Conservation (phyloP, 2,113 vertebrate species). For the Tachuris rubrigastra region DNA sequence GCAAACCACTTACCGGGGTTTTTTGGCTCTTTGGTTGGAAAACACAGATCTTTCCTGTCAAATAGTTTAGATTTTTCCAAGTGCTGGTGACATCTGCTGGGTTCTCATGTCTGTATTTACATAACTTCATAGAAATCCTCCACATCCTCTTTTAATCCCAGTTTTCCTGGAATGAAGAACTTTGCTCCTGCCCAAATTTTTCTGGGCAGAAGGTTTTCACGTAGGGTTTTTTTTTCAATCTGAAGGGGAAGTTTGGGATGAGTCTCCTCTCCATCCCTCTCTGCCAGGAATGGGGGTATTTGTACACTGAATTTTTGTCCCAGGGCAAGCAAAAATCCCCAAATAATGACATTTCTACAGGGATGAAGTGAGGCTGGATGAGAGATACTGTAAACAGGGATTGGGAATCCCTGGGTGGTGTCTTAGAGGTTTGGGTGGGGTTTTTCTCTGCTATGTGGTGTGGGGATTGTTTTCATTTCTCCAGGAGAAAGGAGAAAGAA, state of each 20-base stretch:
- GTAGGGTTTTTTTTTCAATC: neutral
- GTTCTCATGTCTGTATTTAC: neutral
- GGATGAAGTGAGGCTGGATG: neutral
- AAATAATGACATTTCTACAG: neutral
- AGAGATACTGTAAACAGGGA: neutral
- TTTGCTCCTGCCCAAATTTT: neutral
- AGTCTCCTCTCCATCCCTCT: neutral
- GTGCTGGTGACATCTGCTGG: fast-evolving
- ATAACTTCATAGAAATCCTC: neutral
- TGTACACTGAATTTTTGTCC: neutral
- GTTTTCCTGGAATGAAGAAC: neutral
- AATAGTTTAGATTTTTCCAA: neutral
- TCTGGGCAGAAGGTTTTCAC: fast-evolving
- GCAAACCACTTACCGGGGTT: neutral
- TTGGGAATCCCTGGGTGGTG: neutral
- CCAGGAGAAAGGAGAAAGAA: neutral
- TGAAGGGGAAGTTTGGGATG: neutral
- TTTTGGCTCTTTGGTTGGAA: neutral
- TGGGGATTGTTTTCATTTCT: neutral
- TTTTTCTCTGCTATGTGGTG: neutral
- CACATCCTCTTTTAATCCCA: neutral
- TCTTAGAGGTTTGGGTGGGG: neutral
- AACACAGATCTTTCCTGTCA: fast-evolving
- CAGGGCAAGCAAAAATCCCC: neutral
- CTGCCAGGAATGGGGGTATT: fast-evolving